Evolutionary conservation across 2,113 vertebrate species (phyloP).

Genomic region (Nesogale talazaci): DNA sequence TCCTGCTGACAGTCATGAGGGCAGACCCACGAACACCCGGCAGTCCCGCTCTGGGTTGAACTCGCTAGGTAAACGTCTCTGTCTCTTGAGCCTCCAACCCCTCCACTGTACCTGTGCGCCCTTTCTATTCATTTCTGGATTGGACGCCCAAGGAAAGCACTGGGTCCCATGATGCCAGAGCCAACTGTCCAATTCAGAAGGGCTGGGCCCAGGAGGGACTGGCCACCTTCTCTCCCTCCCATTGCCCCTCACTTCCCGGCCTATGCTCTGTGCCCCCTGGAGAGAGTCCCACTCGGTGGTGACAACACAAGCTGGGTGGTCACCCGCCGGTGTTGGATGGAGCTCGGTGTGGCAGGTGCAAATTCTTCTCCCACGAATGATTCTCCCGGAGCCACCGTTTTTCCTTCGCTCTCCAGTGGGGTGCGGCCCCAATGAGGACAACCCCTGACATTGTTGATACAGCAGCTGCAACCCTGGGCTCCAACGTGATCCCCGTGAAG

Average conservation of each 20-base stretch:
- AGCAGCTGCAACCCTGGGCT: no score
- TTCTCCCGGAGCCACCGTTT: neutral
- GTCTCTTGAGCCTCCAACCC: neutral
- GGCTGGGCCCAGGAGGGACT: neutral
- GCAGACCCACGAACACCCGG: neutral
- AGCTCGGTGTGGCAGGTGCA: neutral
- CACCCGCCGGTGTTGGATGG: neutral
- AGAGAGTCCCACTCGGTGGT: neutral
- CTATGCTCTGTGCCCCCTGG: neutral
- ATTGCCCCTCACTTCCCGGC: neutral
- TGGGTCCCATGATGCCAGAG: neutral
- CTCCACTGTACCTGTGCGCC: neutral
- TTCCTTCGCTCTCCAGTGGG: neutral
- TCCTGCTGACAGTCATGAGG: neutral
- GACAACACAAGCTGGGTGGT: neutral
- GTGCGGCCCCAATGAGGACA: neutral
- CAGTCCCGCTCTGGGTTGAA: neutral
- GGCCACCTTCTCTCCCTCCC: neutral
- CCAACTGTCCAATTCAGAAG: neutral
- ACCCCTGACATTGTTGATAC: rapidly evolving
- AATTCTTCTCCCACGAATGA: neutral
- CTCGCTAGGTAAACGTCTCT: neutral
- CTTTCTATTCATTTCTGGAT: neutral
- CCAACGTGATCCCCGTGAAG: no score
- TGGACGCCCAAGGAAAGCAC: neutral